A percentile compares a stretch with the other conserved stretches of the same genome.
Evolutionary conservation across 1,140 invertebrate species (phyloP).

Genomic region (Maconellicoccus hirsutus): DNA sequence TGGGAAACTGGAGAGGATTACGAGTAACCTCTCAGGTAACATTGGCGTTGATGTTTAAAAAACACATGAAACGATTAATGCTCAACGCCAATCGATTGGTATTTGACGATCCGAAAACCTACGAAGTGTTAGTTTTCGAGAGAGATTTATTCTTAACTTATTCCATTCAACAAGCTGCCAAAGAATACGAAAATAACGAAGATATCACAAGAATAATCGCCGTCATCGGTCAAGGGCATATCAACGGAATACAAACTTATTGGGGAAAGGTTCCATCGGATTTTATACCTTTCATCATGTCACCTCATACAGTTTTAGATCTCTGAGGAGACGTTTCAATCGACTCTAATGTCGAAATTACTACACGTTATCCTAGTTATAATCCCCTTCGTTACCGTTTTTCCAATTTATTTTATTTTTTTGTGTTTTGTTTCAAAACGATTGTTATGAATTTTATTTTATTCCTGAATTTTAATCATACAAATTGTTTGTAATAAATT

Average conservation of each 20-base stretch:
- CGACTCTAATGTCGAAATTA: no score
- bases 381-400: no score
- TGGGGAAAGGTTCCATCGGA: conserved; percentile 3
- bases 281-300: conserved; percentile 19
- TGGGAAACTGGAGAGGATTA: conserved; percentile 10
- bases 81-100: conserved; percentile 1
- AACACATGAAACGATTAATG: conserved; percentile 10
- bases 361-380: no score
- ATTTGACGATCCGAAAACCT: conserved; percentile 11
- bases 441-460: no score
- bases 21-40: not conserved
- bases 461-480: no score
- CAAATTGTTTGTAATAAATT: no score
- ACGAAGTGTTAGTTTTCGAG: conserved; percentile 11
- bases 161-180: conserved; percentile 4
- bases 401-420: no score
- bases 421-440: no score
- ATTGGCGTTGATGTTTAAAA: not conserved
- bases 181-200: conserved; percentile 6
- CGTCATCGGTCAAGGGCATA: conserved; percentile 8
- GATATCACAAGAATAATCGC: not conserved
- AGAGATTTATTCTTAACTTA: conserved; percentile 12
- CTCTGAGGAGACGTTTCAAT: no score
- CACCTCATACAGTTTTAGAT: not conserved
- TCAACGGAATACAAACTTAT: conserved; percentile 11